Conservation (phyloP, 2,888 invertebrate genomes). For the Epinotia nisella region DNA sequence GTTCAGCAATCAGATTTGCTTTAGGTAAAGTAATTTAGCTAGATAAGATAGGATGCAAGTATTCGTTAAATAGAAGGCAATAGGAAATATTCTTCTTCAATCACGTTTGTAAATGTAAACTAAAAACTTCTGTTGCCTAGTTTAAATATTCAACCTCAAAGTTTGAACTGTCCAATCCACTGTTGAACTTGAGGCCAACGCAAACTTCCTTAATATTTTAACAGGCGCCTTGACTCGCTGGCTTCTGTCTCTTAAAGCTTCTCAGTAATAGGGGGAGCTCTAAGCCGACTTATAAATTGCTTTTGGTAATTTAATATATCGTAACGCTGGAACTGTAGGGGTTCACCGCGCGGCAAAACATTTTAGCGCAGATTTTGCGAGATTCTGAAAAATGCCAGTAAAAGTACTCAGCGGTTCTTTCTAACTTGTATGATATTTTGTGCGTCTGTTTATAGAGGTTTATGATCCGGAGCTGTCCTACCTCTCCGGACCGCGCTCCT, state of each 20-base stretch:
- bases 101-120: too few species aligned
- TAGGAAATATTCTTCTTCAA: too few species aligned
- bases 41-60: too few species aligned
- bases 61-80: too few species aligned
- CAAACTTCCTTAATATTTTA: conserved; percentile 1
- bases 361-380: conserved; percentile 50
- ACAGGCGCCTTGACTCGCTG: conserved; percentile 10
- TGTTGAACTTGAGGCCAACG: neutral
- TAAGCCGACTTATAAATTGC: conserved; percentile 75
- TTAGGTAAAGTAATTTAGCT: too few species aligned
- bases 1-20: too few species aligned
- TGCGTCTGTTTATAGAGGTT: neutral
- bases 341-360: conserved; percentile 55
- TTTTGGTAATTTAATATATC: conserved; percentile 74
- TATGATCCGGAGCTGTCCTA: neutral
- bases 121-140: too few species aligned
- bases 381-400: conserved; percentile 16
- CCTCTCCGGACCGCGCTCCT: neutral
- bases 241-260: conserved; percentile 26
- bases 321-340: conserved; percentile 54
- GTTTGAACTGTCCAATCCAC: neutral
- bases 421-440: neutral
- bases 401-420: neutral
- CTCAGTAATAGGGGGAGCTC: conserved; percentile 54
- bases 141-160: neutral